A percentile compares a stretch with the other conserved stretches of the same genome.
Evolutionary conservation across 2,113 vertebrate species (phyloP).

Genomic region (Climacteris rufus): DNA sequence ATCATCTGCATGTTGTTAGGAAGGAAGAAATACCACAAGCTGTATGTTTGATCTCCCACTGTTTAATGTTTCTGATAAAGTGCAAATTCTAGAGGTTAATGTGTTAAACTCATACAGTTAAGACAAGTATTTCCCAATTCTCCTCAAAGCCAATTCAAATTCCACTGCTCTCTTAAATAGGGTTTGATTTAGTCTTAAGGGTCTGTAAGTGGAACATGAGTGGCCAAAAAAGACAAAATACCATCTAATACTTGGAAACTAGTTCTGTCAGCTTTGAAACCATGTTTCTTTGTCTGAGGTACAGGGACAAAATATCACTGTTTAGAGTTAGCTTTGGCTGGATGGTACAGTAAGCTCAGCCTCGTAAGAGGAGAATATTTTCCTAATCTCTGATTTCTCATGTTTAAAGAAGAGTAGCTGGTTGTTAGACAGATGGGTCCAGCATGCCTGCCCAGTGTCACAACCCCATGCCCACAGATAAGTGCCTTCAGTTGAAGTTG

Average conservation of each 20-base stretch:
- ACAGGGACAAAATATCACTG: neutral
- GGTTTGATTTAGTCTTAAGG: neutral
- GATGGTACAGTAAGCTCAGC: neutral
- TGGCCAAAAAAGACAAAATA: neutral
- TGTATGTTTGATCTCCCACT: rapidly evolving
- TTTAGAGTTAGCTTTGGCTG: neutral
- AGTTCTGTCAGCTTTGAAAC: neutral
- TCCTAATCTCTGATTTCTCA: neutral
- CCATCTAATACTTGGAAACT: neutral
- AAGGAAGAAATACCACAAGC: neutral
- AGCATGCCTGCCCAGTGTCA: neutral
- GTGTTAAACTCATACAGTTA: neutral
- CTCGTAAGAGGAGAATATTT: neutral
- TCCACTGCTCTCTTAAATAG: neutral
- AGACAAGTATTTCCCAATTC: neutral
- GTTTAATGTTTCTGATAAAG: neutral
- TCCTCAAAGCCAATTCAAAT: neutral
- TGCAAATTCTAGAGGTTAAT: neutral
- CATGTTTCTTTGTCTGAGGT: neutral
- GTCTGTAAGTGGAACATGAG: rapidly evolving
- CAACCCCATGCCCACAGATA: neutral
- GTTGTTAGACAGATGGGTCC: neutral
- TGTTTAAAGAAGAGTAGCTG: neutral
- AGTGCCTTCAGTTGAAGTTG: neutral
- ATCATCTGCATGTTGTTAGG: neutral